Conservation (phyloP, 2,797 vertebrate genomes). For the Crocidura indochinensis region DNA sequence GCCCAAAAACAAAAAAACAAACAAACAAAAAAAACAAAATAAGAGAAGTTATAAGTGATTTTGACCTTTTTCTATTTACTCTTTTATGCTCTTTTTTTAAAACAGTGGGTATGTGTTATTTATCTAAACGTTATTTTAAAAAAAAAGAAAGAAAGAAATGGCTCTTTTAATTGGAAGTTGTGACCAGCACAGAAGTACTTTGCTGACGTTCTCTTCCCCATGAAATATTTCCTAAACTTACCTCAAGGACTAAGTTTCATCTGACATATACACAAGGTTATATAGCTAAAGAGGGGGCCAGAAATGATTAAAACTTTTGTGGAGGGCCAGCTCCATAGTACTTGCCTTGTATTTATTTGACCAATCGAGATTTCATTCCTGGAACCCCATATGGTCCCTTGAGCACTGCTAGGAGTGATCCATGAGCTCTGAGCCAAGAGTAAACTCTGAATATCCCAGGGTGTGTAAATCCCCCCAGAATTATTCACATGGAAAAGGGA, state of each 20-base stretch:
- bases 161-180: conserved; percentile 42
- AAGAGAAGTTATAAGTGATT: conserved; percentile 10
- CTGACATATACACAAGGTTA: not conserved
- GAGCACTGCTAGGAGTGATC: no score
- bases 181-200: not conserved
- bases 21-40: no score
- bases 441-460: no score
- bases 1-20: no score
- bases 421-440: no score
- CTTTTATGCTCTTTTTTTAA: conserved; percentile 61
- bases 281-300: no score
- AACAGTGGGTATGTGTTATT: conserved; percentile 51
- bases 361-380: no score
- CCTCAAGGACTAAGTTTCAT: no score
- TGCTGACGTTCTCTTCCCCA: not conserved
- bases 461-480: no score
- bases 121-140: not conserved
- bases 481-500: not conserved
- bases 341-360: no score
- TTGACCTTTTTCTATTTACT: conserved; percentile 66
- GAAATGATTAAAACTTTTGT: not conserved
- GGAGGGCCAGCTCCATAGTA: no score
- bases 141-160: conserved; percentile 7
- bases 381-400: no score
- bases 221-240: not conserved